These are phyloP conservation scores for Sebastes oblongus DNA, from an alignment of 2,797 vertebrate species.

Conservation along the genomic window DNA sequence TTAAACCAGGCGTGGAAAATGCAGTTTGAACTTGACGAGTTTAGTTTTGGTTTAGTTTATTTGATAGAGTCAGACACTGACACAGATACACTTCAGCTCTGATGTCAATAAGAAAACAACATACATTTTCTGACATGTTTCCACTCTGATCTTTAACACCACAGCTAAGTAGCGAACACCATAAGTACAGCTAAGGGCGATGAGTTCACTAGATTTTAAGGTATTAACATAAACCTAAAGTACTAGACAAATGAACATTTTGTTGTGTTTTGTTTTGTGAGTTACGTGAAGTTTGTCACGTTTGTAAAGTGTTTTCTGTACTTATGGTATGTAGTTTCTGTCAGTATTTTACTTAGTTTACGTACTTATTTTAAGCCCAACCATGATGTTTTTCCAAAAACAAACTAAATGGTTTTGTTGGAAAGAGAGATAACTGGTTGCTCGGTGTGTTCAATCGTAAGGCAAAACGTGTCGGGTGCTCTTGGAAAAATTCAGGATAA, in stretches of 20 bases:
- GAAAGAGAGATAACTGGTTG: too few relatives aligned
- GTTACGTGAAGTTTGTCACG: too few relatives aligned
- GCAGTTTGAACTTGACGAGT: not conserved
- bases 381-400: too few relatives aligned
- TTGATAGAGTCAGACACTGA: not conserved
- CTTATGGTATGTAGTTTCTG: too few relatives aligned
- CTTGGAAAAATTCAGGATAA: too few relatives aligned
- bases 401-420: too few relatives aligned
- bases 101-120: not conserved
- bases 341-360: too few relatives aligned
- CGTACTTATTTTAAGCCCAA: too few relatives aligned
- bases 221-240: not conserved
- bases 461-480: too few relatives aligned
- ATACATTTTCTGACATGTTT: not conserved
- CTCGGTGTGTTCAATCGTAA: too few relatives aligned
- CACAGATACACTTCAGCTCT: not conserved
- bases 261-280: not conserved
- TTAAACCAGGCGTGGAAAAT: not conserved
- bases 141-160: not conserved
- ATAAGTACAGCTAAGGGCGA: not conserved
- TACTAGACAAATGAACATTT: not conserved
- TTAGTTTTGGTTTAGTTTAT: slow-evolving; percentile 1
- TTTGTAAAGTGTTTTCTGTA: too few relatives aligned
- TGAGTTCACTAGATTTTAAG: not conserved
- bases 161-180: not conserved